Percentiles rank a stretch among this genome's conserved stretches.
Conservation (phyloP, 2,888 invertebrate species). For the Cyrtodaria siliqua region DNA sequence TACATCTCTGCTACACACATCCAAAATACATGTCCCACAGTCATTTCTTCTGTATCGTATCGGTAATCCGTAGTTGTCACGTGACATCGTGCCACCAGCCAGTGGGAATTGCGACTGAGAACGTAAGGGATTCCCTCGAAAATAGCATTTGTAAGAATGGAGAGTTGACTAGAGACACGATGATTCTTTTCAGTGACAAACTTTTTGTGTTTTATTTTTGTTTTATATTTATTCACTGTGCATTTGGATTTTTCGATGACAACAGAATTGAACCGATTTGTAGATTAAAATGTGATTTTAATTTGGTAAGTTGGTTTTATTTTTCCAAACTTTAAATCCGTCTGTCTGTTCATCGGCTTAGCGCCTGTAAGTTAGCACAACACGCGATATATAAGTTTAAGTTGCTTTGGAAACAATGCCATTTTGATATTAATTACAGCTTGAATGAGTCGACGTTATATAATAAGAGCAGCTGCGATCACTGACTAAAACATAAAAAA, state of each 20-base stretch:
- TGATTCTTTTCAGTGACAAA: constrained; percentile 2
- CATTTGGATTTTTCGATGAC: constrained; percentile 10
- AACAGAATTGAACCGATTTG: constrained; percentile 10
- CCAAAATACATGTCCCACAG: background rate
- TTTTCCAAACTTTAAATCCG: background rate
- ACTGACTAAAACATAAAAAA: too few species aligned
- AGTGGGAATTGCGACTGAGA: constrained; percentile 2
- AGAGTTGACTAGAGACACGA: constrained; percentile 16
- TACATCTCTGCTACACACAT: too few species aligned
- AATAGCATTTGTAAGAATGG: constrained; percentile 7
- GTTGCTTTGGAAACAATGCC: too few species aligned
- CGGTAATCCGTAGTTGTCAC: constrained; percentile 1
- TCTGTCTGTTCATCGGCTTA: too few species aligned
- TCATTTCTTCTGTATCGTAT: constrained; percentile 1
- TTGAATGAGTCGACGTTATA: too few species aligned
- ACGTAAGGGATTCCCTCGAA: constrained; percentile 4
- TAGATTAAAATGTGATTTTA: constrained; percentile 11
- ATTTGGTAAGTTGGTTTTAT: constrained; percentile 21
- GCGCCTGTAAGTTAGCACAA: too few species aligned
- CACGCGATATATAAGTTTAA: too few species aligned
- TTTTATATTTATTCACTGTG: constrained; percentile 1
- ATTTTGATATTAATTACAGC: too few species aligned
- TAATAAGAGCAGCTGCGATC: too few species aligned
- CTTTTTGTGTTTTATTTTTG: background rate
- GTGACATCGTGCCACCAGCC: constrained; percentile 1